A percentile compares a stretch with the other conserved stretches of the same genome.
These are phyloP conservation scores for Adelognathus sp. DNA, from an alignment of 2,888 invertebrate species.

Conservation along the genomic window DNA sequence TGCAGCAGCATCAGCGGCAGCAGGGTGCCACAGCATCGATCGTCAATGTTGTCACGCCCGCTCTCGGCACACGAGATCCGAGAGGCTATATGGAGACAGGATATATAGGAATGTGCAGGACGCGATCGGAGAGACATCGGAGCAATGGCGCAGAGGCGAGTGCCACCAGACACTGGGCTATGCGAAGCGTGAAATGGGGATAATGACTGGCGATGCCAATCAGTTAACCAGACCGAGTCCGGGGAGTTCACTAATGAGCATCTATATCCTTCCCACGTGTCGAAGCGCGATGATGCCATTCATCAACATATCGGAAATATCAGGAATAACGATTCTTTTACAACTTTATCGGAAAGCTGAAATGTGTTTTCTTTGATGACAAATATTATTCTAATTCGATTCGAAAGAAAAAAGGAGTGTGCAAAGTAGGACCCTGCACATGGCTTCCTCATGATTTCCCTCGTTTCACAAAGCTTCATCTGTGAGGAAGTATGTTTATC, in stretches of 20 bases:
- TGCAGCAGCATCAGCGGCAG: slow-evolving; percentile 40
- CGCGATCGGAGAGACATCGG: slow-evolving; percentile 12
- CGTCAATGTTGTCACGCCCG: slow-evolving; percentile 60
- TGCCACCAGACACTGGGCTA: slow-evolving; percentile 70
- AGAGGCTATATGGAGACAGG: neutral
- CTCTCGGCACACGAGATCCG: slow-evolving; percentile 30
- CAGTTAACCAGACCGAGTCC: slow-evolving; percentile 75
- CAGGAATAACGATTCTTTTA: no score
- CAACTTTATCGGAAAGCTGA: no score
- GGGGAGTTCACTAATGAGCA: slow-evolving; percentile 74
- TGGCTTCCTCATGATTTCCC: no score
- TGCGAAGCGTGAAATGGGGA: slow-evolving; percentile 78
- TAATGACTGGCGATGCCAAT: slow-evolving; percentile 78
- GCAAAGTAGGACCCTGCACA: no score
- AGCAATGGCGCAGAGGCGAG: slow-evolving; percentile 22
- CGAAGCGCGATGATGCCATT: no score
- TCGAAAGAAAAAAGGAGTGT: no score
- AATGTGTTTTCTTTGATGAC: no score
- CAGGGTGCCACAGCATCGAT: slow-evolving; percentile 64
- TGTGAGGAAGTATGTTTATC: no score
- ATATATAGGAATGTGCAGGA: neutral
- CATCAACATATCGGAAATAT: no score
- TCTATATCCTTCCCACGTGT: slow-evolving; percentile 43
- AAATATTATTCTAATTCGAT: no score
- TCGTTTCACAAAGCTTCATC: no score